phyloP scores from a whole-genome alignment of 1,140 invertebrate species.

The Orchesella cincta region DNA sequence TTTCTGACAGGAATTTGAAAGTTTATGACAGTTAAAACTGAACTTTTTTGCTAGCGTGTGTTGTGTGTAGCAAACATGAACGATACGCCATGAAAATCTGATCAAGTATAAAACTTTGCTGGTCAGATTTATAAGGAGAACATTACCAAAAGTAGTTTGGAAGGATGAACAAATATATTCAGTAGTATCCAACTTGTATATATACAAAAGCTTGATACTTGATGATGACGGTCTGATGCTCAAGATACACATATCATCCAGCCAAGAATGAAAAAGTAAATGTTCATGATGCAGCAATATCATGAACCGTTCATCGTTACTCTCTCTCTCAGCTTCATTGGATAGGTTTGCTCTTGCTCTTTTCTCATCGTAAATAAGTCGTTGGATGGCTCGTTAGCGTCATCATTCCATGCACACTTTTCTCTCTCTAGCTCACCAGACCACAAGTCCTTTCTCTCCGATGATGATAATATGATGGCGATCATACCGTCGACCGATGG shows the following conservation, averaged over 20 bases:
- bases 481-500: neutral
- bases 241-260: too few relatives aligned
- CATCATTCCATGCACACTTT: neutral
- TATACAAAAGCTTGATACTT: too few relatives aligned
- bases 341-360: too few relatives aligned
- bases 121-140: slow-evolving; percentile 55
- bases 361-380: neutral
- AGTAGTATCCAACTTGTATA: too few relatives aligned
- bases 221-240: too few relatives aligned
- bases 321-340: too few relatives aligned
- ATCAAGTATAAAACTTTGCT: slow-evolving; percentile 57
- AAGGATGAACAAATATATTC: neutral
- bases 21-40: slow-evolving; percentile 12
- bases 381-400: neutral
- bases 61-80: neutral
- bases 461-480: neutral
- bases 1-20: slow-evolving; percentile 8
- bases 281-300: too few relatives aligned
- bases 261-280: too few relatives aligned
- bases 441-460: neutral
- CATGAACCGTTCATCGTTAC: too few relatives aligned
- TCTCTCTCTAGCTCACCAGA: too few relatives aligned
- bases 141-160: neutral
- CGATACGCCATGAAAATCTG: neutral
- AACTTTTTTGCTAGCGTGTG: neutral